A percentile compares a stretch with the other conserved stretches of the same genome.
Conservation (phyloP, 2,888 invertebrate genomes). For the Pandemis corylana region DNA sequence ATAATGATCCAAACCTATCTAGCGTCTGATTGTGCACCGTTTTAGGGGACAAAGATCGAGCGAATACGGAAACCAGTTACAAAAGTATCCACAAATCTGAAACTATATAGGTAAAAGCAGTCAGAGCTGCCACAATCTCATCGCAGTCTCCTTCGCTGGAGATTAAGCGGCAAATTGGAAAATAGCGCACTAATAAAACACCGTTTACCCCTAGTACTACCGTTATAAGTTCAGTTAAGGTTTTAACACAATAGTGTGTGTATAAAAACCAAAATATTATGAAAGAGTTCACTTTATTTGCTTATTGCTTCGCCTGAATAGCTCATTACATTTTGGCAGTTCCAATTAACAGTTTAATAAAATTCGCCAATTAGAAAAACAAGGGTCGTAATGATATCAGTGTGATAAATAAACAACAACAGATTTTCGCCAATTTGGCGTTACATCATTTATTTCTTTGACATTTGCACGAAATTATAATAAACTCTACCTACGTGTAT, state of each 20-base stretch:
- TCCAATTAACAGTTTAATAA: background rate
- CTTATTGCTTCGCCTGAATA: too few species aligned
- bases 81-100: too few species aligned
- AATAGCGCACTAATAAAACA: background rate
- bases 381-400: background rate
- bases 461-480: slow-evolving; percentile 70
- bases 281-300: too few species aligned
- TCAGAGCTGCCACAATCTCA: background rate
- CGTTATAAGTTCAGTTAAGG: too few species aligned
- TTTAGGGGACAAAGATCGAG: too few species aligned
- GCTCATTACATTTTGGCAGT: background rate
- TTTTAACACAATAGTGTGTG: too few species aligned
- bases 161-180: slow-evolving; percentile 7
- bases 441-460: slow-evolving; percentile 70
- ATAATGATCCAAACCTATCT: too few species aligned
- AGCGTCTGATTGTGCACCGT: too few species aligned
- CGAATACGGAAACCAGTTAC: too few species aligned
- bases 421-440: slow-evolving; percentile 60
- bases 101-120: too few species aligned
- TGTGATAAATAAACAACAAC: slow-evolving; percentile 44
- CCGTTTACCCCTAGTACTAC: background rate
- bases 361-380: background rate
- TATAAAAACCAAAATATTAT: too few species aligned
- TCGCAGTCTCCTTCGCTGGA: background rate
- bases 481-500: slow-evolving; percentile 63